Evolutionary conservation across 2,888 invertebrate species (phyloP).

Genomic region (Reticulitermes lucifugus): DNA sequence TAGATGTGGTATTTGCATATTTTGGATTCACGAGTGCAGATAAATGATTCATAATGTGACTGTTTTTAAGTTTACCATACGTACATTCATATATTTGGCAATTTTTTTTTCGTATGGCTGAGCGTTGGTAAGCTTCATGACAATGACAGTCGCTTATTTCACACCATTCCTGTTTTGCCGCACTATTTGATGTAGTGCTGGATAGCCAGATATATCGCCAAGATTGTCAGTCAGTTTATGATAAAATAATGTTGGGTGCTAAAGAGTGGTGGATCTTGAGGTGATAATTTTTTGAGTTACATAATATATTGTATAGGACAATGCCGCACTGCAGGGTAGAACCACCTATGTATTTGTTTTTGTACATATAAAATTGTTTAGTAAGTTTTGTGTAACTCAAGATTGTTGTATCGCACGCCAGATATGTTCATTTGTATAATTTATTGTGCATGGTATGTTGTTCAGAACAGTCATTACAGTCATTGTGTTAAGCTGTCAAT

Average conservation of each 20-base stretch:
- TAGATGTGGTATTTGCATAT: neutral
- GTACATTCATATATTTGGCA: neutral
- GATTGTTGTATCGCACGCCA: no score
- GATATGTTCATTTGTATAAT: no score
- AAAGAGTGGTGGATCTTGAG: no score
- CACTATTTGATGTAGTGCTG: neutral
- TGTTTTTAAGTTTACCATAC: neutral
- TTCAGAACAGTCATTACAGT: no score
- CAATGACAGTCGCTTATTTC: slow-evolving; percentile 45
- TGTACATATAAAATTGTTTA: no score
- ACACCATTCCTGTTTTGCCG: neutral
- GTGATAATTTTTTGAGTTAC: neutral
- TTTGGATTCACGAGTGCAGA: neutral
- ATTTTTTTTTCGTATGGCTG: slow-evolving; percentile 11
- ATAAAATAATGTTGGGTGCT: no score
- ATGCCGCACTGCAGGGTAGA: neutral
- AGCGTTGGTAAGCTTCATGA: slow-evolving; percentile 27
- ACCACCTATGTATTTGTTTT: no score
- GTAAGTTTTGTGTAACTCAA: no score
- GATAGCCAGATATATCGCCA: neutral
- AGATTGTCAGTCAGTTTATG: no score
- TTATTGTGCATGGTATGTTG: no score
- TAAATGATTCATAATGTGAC: neutral
- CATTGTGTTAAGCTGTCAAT: no score
- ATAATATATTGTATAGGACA: neutral